Evolutionary conservation across 1,140 invertebrate genomes (phyloP).

Genomic region (Triops cancriformis): DNA sequence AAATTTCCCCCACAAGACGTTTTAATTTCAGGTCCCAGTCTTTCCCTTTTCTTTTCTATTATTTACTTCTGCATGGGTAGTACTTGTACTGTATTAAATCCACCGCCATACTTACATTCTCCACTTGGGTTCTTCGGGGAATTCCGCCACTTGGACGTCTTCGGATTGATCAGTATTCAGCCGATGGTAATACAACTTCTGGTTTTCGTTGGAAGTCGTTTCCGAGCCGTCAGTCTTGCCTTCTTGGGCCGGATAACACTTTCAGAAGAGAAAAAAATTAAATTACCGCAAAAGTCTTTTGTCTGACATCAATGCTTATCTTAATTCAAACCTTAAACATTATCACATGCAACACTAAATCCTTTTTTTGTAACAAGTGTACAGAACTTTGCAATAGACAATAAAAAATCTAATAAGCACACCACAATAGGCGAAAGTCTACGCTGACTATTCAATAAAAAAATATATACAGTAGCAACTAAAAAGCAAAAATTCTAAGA

Average conservation of each 20-base stretch:
- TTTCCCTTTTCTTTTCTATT: too few species aligned
- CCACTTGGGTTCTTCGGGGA: conserved; percentile 83
- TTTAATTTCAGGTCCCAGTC: too few species aligned
- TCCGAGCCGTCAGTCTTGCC: conserved; percentile 82
- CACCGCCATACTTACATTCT: conserved; percentile 61
- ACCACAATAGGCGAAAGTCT: too few species aligned
- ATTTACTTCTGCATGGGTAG: not conserved
- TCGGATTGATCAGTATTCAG: conserved; percentile 77
- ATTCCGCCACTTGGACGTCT: conserved; percentile 83
- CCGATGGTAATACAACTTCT: conserved; percentile 89
- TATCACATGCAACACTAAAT: too few species aligned
- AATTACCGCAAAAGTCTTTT: not conserved
- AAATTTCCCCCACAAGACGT: too few species aligned
- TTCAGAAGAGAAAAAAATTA: conserved; percentile 30
- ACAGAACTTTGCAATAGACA: not conserved
- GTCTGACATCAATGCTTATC: not conserved
- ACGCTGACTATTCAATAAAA: too few species aligned
- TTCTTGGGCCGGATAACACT: conserved; percentile 66
- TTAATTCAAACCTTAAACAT: not conserved
- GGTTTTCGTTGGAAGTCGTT: conserved; percentile 73
- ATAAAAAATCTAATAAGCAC: too few species aligned
- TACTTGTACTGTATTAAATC: not conserved
- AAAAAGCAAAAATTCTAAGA: too few species aligned
- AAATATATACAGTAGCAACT: too few species aligned
- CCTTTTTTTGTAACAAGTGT: not conserved